phyloP scores from a whole-genome alignment of 2,797 vertebrate species.

The Linurgus olivaceus region DNA sequence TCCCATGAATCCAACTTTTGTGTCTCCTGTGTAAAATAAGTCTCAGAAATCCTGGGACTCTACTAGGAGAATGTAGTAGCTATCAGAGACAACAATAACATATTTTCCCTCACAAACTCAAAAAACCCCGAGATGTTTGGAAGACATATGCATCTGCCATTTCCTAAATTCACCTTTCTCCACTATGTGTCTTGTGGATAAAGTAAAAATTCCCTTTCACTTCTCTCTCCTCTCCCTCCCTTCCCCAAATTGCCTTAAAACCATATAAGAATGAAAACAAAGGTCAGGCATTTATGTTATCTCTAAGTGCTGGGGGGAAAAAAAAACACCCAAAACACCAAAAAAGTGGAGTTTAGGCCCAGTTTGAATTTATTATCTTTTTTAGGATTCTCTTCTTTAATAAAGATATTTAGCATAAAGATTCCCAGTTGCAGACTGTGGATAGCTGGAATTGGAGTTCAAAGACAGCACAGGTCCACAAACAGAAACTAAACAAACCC shows the following conservation, averaged over 20 bases:
- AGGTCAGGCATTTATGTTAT: not conserved
- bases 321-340: not conserved
- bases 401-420: not conserved
- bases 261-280: not conserved
- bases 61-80: not conserved
- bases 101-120: not conserved
- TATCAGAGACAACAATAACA: not conserved
- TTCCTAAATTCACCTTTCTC: conserved; percentile 1
- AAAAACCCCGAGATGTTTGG: not conserved
- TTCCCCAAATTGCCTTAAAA: not conserved
- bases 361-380: not conserved
- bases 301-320: not conserved
- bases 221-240: not conserved
- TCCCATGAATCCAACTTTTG: not conserved
- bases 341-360: not conserved
- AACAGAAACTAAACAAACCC: not conserved
- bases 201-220: not conserved
- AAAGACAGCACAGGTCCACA: not conserved
- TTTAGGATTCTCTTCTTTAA: not conserved
- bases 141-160: not conserved
- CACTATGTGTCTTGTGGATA: not conserved
- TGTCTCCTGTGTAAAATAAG: not conserved
- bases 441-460: not conserved
- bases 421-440: not conserved
- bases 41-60: not conserved